Evolutionary conservation across 2,113 vertebrate genomes (phyloP).

Genomic region (Calidris pugnax): DNA sequence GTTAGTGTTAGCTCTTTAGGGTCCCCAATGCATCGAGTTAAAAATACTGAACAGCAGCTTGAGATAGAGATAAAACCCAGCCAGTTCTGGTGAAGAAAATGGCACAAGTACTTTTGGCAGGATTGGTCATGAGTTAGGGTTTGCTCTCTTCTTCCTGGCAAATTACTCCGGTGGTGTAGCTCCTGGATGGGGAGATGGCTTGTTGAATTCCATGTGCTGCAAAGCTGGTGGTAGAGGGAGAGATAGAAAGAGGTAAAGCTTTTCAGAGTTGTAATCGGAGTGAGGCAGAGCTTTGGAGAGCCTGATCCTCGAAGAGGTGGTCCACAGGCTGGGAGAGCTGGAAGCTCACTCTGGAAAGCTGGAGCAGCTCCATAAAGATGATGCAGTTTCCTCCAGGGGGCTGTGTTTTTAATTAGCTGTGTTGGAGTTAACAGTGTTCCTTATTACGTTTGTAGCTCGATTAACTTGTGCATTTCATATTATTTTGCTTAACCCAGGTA

Average conservation of each 20-base stretch:
- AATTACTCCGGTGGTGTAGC: neutral
- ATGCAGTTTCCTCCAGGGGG: neutral
- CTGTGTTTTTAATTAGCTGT: rapidly evolving
- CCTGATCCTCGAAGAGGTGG: neutral
- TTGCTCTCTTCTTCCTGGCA: neutral
- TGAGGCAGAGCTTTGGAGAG: neutral
- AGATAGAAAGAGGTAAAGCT: neutral
- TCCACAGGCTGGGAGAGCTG: neutral
- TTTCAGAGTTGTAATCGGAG: neutral
- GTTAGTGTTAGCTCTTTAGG: neutral
- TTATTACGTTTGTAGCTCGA: neutral
- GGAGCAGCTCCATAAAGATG: neutral
- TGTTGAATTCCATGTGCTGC: rapidly evolving
- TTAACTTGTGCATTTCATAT: rapidly evolving
- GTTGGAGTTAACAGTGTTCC: rapidly evolving
- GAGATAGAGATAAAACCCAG: neutral
- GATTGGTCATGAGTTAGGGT: neutral
- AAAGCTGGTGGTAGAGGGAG: neutral
- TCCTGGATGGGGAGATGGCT: neutral
- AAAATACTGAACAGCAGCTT: neutral
- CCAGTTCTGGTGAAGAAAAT: neutral
- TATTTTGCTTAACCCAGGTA: neutral
- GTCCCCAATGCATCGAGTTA: neutral
- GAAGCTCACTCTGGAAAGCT: neutral
- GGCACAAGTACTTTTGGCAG: neutral